A percentile compares a stretch with the other conserved stretches of the same genome.
Conservation (phyloP, 2,888 invertebrate genomes). For the Campoletis raptor region DNA sequence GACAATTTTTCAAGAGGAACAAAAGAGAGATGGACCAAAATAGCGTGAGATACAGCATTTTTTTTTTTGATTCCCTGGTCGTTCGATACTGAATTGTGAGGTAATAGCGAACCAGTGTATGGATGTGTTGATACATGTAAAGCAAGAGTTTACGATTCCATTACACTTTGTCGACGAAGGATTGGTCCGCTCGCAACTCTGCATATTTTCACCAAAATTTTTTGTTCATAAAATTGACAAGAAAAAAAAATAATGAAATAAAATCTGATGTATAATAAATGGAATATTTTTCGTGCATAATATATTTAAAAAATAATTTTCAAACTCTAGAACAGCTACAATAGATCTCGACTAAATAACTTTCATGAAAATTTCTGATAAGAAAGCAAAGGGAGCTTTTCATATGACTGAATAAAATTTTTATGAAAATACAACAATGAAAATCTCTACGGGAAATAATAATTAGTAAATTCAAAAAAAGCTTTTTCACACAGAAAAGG, state of each 20-base stretch:
- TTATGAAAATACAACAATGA: neutral
- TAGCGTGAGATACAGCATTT: neutral
- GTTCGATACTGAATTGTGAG: conserved; percentile 23
- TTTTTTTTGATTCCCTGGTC: conserved; percentile 22
- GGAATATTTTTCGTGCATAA: neutral
- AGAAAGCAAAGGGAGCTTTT: neutral
- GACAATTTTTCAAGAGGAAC: conserved; percentile 20
- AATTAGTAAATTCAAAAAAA: neutral
- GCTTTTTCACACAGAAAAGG: neutral
- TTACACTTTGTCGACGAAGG: conserved; percentile 8
- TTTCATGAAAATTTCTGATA: neutral
- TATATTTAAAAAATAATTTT: neutral
- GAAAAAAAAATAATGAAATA: neutral
- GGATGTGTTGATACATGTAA: conserved; percentile 31
- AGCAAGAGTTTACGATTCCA: conserved; percentile 5
- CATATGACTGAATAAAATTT: neutral
- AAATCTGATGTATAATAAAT: neutral
- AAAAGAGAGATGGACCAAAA: neutral
- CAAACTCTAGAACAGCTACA: neutral
- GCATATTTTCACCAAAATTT: neutral
- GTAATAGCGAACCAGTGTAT: conserved; percentile 35
- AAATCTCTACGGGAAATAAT: neutral
- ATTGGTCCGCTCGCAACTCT: neutral
- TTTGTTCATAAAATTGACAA: neutral
- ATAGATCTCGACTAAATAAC: neutral